Evolutionary conservation across 2,888 invertebrate genomes (phyloP), one percentile per base, ranked within the genome.

Genomic region (Caenorhabditis wallacei): DNA sequence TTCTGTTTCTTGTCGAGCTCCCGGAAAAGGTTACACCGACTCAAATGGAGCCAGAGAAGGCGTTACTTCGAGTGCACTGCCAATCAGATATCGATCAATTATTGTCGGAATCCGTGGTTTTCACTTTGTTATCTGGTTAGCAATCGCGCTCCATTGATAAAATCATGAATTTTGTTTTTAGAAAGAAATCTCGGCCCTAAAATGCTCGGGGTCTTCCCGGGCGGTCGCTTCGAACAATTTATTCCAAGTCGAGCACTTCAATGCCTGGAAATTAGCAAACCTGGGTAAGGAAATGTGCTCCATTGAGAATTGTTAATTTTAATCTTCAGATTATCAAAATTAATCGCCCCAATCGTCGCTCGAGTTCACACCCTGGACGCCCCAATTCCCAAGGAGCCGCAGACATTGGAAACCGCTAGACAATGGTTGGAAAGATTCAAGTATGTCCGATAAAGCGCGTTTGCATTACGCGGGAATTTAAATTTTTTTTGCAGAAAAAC

Each of bases 71-170:
- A 74, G 85, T 89, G 18, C 87, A 88, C 61, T 86, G 88, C 37
- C 87, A 88, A 64, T 71, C 82, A 5, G 87, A 88, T 72, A 95
- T 98, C 88, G 98, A 98, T 93, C 96, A 96, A 0, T 94, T 96
- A 89, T 96, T 97, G 91, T 95, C 95, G 4, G 98, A 98, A 92
- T 96, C 97, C 0, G 97, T 98, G 0, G 96, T 98, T 70, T 98
- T 98, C 92, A 97, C 97, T 0, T 93, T 98, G 53, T 94, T 98
- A 2, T 97, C 97, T 0, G 98, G 86, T 86, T 40, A 40, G 53
- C 20, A 51, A 51, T 20, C 8, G 24, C 24, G 53, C 53, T 53
- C 53, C 7, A 53, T 13, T 53, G 53, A 53, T 0, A 24, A 53
- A 13, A 8, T 13, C 24, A 0, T 0, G 18, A 53, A 24, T 24